A percentile compares a stretch with the other conserved stretches of the same genome.
These are phyloP conservation scores for Thalpophila matura DNA, from an alignment of 2,888 invertebrate species.

Conservation along the genomic window DNA sequence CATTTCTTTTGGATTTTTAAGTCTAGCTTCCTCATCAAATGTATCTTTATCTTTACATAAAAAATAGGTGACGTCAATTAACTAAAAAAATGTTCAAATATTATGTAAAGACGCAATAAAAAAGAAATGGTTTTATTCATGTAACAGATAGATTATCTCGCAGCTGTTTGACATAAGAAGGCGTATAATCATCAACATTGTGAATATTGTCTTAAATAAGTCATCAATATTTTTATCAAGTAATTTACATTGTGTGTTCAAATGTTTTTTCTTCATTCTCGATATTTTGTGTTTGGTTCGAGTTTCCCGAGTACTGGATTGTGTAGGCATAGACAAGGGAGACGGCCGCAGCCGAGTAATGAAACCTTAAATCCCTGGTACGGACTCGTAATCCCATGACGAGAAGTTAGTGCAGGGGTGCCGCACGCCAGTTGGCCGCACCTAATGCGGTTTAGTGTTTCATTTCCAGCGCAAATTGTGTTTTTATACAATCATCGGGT, in stretches of 20 bases:
- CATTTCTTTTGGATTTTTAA: neutral
- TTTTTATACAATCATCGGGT: slow-evolving; percentile 80
- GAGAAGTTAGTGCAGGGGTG: slow-evolving; percentile 85
- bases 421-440: slow-evolving; percentile 82
- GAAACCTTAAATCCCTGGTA: slow-evolving; percentile 91
- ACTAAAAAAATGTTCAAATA: slow-evolving; percentile 2
- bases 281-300: slow-evolving; percentile 33
- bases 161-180: slow-evolving; percentile 5
- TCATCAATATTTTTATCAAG: neutral
- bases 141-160: slow-evolving; percentile 15
- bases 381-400: slow-evolving; percentile 89
- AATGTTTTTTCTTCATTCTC: neutral
- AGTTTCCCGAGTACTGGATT: slow-evolving; percentile 62
- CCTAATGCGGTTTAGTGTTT: slow-evolving; percentile 90
- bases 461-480: slow-evolving; percentile 87
- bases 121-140: slow-evolving; percentile 2
- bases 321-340: slow-evolving; percentile 61
- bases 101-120: neutral
- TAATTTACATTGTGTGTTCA: neutral
- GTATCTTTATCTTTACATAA: slow-evolving; percentile 15
- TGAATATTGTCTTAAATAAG: too few species aligned
- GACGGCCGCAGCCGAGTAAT: slow-evolving; percentile 82
- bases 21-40: neutral
- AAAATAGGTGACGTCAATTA: slow-evolving; percentile 14
- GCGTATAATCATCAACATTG: neutral